phyloP scores from a whole-genome alignment of 2,797 vertebrate species.

The Anableps anableps region DNA sequence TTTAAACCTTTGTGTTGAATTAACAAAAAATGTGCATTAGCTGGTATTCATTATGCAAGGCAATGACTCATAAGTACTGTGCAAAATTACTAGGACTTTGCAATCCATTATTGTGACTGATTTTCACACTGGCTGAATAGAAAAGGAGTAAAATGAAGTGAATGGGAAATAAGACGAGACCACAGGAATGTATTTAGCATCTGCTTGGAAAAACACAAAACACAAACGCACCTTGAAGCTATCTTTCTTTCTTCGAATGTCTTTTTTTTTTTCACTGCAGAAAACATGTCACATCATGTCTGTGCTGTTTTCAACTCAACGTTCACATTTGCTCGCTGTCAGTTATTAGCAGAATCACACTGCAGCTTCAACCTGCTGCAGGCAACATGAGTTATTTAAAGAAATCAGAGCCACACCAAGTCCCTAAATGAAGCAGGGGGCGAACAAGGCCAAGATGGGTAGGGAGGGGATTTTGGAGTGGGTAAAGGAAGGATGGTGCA shows the following conservation, averaged over 20 bases:
- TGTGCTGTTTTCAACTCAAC: constrained; percentile 27
- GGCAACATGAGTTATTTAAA: constrained; percentile 74
- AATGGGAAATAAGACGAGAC: constrained; percentile 34
- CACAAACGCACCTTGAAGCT: constrained; percentile 25
- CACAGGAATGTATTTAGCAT: constrained; percentile 37
- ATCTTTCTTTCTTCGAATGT: constrained; percentile 47
- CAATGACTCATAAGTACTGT: constrained; percentile 70
- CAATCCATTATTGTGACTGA: constrained; percentile 64
- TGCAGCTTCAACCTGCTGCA: constrained; percentile 66
- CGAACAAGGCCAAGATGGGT: constrained; percentile 34
- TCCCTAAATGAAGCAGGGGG: constrained; percentile 55
- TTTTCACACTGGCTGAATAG: constrained; percentile 49
- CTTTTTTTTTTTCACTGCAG: constrained; percentile 27
- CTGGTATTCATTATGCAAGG: constrained; percentile 66
- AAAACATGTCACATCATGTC: constrained; percentile 40
- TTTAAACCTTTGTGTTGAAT: constrained; percentile 64
- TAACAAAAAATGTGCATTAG: constrained; percentile 67
- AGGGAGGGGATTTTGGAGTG: not conserved
- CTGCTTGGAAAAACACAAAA: not conserved
- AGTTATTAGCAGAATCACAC: constrained; percentile 65
- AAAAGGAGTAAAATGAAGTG: constrained; percentile 40
- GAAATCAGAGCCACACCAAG: constrained; percentile 60
- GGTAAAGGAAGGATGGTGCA: constrained; percentile 11
- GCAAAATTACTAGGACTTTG: constrained; percentile 62
- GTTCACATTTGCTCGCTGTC: constrained; percentile 56